Percentiles rank a stretch among this genome's conserved stretches.
phyloP scores from a whole-genome alignment of 2,797 vertebrate genomes.

The Atherinosoma microstoma region DNA sequence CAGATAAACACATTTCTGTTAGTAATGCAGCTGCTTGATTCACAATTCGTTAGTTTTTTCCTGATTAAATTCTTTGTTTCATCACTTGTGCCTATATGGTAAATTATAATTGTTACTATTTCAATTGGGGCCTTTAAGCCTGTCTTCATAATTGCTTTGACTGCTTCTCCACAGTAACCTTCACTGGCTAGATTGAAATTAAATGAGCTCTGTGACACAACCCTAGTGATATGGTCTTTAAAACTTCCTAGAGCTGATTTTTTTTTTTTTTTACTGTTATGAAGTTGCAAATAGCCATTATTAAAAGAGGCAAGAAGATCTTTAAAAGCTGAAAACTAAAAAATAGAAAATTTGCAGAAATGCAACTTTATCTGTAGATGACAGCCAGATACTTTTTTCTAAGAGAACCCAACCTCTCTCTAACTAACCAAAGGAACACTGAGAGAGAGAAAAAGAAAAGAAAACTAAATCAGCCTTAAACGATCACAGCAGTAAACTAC shows the following conservation, averaged over 20 bases:
- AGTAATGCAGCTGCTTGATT: conserved; percentile 35
- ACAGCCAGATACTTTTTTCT: not conserved
- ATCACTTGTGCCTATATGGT: conserved; percentile 9
- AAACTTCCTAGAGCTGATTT: conserved; percentile 15
- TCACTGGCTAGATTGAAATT: conserved; percentile 28
- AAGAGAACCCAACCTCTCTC: not conserved
- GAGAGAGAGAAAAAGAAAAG: not conserved
- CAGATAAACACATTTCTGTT: conserved; percentile 29
- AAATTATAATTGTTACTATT: conserved; percentile 49
- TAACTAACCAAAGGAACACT: not conserved
- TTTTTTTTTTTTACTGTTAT: conserved; percentile 9
- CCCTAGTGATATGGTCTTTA: conserved; percentile 21
- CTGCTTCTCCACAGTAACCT: conserved; percentile 13
- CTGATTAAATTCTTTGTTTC: conserved; percentile 30
- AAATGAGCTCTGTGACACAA: conserved; percentile 23
- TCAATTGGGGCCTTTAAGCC: conserved; percentile 54
- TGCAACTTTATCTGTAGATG: not conserved
- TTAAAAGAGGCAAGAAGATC: not conserved
- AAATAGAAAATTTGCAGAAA: not conserved
- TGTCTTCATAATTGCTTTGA: conserved; percentile 47
- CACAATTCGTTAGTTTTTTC: conserved; percentile 44
- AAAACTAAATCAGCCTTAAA: not conserved
- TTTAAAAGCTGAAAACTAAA: not conserved
- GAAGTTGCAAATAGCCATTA: not conserved
- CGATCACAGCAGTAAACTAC: not conserved